A percentile compares a stretch with the other conserved stretches of the same genome.
phyloP scores from a whole-genome alignment of 1,140 invertebrate genomes.

The Ceratitis capitata region DNA sequence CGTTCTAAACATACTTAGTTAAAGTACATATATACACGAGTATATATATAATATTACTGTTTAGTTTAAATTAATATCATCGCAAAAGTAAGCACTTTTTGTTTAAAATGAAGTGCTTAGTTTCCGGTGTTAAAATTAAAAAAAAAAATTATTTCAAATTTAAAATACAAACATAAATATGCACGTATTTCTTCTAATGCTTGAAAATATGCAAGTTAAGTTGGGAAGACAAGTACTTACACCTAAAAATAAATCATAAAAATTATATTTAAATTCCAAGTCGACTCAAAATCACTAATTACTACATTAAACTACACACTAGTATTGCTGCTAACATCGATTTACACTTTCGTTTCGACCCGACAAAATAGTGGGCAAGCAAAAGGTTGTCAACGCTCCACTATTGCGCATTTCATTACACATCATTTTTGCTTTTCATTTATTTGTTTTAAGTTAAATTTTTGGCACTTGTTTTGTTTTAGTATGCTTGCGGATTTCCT shows the following conservation, averaged over 20 bases:
- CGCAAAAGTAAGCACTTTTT: background rate
- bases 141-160: background rate
- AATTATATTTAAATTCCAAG: background rate
- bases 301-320: slow-evolving; percentile 1
- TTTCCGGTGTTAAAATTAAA: background rate
- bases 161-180: background rate
- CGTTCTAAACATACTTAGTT: background rate
- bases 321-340: background rate
- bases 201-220: background rate
- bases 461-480: slow-evolving; percentile 20
- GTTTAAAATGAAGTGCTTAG: background rate
- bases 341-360: background rate
- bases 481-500: background rate
- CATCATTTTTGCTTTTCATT: background rate
- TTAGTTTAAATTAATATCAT: background rate
- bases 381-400: background rate
- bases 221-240: slow-evolving; percentile 15
- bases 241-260: background rate
- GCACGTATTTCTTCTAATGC: background rate
- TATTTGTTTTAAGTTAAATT: background rate
- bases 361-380: background rate
- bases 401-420: background rate
- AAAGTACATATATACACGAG: background rate
- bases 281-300: background rate
- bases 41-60: background rate